Conservation (phyloP, 1,140 invertebrate species). For the Eurosta solidaginis region DNA sequence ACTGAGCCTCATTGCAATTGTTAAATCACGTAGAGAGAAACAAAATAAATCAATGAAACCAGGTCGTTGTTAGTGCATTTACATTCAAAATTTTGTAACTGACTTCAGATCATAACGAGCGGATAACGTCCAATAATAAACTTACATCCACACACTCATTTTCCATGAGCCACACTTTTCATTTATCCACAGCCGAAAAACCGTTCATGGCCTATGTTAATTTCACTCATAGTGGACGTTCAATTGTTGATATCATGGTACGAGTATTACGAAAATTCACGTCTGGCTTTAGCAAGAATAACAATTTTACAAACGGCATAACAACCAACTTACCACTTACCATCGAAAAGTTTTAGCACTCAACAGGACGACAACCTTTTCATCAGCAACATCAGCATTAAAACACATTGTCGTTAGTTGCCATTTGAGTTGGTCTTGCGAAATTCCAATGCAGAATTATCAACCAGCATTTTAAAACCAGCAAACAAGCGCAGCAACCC, state of each 20-base stretch:
- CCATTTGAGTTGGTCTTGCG: background rate
- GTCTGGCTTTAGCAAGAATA: background rate
- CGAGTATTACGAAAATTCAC: background rate
- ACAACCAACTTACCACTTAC: background rate
- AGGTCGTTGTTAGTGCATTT: no score
- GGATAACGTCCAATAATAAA: no score
- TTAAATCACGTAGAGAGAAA: no score
- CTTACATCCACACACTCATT: no score
- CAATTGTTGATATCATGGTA: background rate
- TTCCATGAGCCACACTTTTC: no score
- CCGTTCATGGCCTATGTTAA: background rate
- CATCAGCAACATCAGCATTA: background rate
- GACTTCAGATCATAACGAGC: no score
- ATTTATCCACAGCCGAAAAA: no score
- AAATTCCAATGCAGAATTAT: background rate
- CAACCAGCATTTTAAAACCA: constrained; percentile 5
- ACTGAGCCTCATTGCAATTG: no score
- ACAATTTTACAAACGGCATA: background rate
- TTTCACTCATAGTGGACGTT: background rate
- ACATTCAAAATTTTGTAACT: no score
- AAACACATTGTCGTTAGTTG: background rate
- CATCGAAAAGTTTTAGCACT: no score
- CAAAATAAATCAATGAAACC: no score
- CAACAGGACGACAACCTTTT: background rate
- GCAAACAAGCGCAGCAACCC: background rate